Conservation (phyloP, 2,888 invertebrate genomes). For the Archips crataeganus region DNA sequence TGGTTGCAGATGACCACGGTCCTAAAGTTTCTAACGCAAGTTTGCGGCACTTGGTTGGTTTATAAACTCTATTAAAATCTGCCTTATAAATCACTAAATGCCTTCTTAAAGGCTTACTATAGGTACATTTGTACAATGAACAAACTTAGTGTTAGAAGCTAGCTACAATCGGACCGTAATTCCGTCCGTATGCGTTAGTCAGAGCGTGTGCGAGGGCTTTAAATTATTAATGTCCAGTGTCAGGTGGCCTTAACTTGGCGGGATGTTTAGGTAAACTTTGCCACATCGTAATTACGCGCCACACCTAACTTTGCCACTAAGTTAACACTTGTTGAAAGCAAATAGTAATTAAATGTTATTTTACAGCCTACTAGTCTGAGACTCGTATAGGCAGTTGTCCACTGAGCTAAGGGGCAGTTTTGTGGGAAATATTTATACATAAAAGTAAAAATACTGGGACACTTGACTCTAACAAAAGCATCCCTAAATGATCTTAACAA, state of each 20-base stretch:
- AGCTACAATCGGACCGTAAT: not conserved
- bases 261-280: slow-evolving; percentile 23
- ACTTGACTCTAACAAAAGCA: too few relatives aligned
- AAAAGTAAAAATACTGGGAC: too few relatives aligned
- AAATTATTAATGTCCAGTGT: slow-evolving; percentile 39
- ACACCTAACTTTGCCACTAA: slow-evolving; percentile 22
- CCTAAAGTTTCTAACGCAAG: too few relatives aligned
- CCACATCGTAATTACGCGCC: slow-evolving; percentile 24
- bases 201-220: slow-evolving; percentile 17
- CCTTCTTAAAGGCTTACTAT: not conserved
- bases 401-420: not conserved
- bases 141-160: not conserved
- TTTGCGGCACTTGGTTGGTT: too few relatives aligned
- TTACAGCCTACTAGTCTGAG: not conserved
- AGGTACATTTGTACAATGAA: not conserved
- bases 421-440: too few relatives aligned
- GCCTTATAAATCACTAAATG: too few relatives aligned
- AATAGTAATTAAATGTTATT: slow-evolving; percentile 2
- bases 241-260: slow-evolving; percentile 35
- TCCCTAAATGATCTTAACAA: too few relatives aligned
- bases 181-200: slow-evolving; percentile 2
- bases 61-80: not conserved
- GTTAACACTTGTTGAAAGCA: slow-evolving; percentile 12
- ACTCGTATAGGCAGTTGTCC: not conserved
- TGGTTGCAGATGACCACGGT: too few relatives aligned